Percentiles rank a stretch among this genome's conserved stretches.
phyloP scores from a whole-genome alignment of 2,113 vertebrate genomes.

The Gymnobelideus leadbeateri region DNA sequence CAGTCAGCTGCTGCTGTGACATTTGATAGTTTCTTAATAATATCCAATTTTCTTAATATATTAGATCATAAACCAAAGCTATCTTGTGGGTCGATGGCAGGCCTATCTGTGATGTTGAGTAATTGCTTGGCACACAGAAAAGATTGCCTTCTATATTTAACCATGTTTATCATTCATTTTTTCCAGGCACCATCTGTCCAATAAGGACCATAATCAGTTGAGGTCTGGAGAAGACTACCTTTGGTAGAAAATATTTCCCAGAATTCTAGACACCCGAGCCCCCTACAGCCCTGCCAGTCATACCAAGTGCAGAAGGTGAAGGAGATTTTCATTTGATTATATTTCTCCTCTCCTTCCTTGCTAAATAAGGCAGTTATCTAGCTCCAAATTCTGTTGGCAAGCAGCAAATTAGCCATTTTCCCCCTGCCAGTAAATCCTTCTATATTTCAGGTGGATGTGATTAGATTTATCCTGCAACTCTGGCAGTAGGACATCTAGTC shows the following conservation, averaged over 20 bases:
- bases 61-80: slow-evolving; percentile 72
- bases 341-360: slow-evolving; percentile 60
- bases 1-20: slow-evolving; percentile 57
- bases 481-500: slow-evolving; percentile 55
- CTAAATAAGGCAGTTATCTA: slow-evolving; percentile 57
- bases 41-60: slow-evolving; percentile 71
- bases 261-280: slow-evolving; percentile 5
- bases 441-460: background rate
- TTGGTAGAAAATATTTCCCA: slow-evolving; percentile 53
- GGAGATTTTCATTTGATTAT: slow-evolving; percentile 4
- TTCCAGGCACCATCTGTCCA: slow-evolving; percentile 79
- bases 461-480: slow-evolving; percentile 29
- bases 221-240: slow-evolving; percentile 67
- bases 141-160: slow-evolving; percentile 81
- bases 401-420: slow-evolving; percentile 58
- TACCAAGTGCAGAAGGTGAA: slow-evolving; percentile 67
- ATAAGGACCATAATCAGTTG: slow-evolving; percentile 66
- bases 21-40: slow-evolving; percentile 74
- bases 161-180: slow-evolving; percentile 78
- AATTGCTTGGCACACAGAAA: slow-evolving; percentile 77
- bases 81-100: slow-evolving; percentile 68
- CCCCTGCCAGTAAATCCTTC: slow-evolving; percentile 61
- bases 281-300: slow-evolving; percentile 35
- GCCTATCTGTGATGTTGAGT: slow-evolving; percentile 77
- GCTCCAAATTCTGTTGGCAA: slow-evolving; percentile 66